A percentile compares a stretch with the other conserved stretches of the same genome.
These are phyloP conservation scores for Mya arenaria DNA, from an alignment of 1,140 invertebrate species.

Conservation along the genomic window DNA sequence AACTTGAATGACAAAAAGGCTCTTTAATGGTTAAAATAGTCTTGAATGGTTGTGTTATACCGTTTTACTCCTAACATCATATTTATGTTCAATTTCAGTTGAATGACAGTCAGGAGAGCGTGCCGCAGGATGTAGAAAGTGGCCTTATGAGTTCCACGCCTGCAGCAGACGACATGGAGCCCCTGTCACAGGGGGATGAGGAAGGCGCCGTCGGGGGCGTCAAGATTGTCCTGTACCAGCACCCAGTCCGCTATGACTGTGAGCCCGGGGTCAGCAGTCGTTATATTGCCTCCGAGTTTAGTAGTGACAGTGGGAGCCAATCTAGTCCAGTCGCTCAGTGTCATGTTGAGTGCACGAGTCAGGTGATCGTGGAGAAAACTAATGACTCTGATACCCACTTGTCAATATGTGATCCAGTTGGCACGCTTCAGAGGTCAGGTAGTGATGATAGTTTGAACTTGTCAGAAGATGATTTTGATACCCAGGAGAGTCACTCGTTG, in stretches of 20 bases:
- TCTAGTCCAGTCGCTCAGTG: slow-evolving; percentile 51
- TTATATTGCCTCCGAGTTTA: slow-evolving; percentile 34
- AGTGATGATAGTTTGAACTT: slow-evolving; percentile 24
- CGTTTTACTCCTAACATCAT: no score
- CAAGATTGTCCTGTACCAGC: slow-evolving; percentile 54
- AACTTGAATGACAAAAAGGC: no score
- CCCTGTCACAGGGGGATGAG: slow-evolving; percentile 45
- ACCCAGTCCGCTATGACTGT: slow-evolving; percentile 3
- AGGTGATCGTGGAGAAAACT: slow-evolving; percentile 19
- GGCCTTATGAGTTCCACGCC: slow-evolving; percentile 49
- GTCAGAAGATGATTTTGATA: slow-evolving; percentile 32
- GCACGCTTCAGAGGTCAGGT: slow-evolving; percentile 30
- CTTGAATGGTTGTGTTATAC: no score
- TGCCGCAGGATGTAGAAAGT: slow-evolving; percentile 70
- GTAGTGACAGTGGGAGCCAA: slow-evolving; percentile 31
- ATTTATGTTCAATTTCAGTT: slow-evolving; percentile 58
- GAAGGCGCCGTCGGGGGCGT: slow-evolving; percentile 51
- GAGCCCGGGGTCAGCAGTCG: not conserved
- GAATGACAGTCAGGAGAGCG: slow-evolving; percentile 74
- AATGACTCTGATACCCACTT: slow-evolving; percentile 26
- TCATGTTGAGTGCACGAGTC: slow-evolving; percentile 37
- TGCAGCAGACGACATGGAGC: slow-evolving; percentile 43
- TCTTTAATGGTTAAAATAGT: no score
- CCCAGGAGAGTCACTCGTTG: slow-evolving; percentile 32
- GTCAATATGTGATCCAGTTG: not conserved